Conservation (phyloP, 1,140 invertebrate species). For the Philotrypesis tridentata region DNA sequence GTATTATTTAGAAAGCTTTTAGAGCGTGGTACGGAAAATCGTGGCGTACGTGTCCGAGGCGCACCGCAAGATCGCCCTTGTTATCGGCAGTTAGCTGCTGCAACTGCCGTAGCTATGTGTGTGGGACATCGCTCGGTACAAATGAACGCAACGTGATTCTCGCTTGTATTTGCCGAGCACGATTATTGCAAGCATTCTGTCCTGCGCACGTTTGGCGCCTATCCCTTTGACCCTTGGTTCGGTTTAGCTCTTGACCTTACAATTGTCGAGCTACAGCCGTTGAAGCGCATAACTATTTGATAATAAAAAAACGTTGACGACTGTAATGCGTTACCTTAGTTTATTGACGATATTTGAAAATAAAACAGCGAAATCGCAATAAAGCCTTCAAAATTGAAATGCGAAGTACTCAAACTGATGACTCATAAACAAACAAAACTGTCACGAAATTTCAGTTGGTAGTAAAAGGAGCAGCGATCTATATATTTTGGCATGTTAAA, state of each 20-base stretch:
- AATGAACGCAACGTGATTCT: neutral
- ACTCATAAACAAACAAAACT: too few species aligned
- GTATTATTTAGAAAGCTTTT: neutral
- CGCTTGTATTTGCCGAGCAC: too few species aligned
- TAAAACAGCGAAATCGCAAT: too few species aligned
- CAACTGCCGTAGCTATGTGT: neutral
- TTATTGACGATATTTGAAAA: too few species aligned
- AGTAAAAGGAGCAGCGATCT: too few species aligned
- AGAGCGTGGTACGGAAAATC: neutral
- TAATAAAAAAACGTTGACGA: too few species aligned
- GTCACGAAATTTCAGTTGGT: too few species aligned
- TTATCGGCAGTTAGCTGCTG: slow-evolving; percentile 25
- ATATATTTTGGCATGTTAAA: too few species aligned
- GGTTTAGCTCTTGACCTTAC: neutral
- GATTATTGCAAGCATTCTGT: neutral
- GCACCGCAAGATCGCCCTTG: slow-evolving; percentile 15
- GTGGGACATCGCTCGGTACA: neutral
- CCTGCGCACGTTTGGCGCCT: neutral
- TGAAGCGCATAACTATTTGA: too few species aligned
- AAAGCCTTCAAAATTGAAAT: too few species aligned
- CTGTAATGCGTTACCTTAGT: too few species aligned
- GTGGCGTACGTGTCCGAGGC: slow-evolving; percentile 16
- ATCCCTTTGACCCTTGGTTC: neutral
- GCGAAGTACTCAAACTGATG: too few species aligned
- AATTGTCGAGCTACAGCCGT: neutral